phyloP scores from a whole-genome alignment of 2,888 invertebrate species.

The Synanthedon formicaeformis region DNA sequence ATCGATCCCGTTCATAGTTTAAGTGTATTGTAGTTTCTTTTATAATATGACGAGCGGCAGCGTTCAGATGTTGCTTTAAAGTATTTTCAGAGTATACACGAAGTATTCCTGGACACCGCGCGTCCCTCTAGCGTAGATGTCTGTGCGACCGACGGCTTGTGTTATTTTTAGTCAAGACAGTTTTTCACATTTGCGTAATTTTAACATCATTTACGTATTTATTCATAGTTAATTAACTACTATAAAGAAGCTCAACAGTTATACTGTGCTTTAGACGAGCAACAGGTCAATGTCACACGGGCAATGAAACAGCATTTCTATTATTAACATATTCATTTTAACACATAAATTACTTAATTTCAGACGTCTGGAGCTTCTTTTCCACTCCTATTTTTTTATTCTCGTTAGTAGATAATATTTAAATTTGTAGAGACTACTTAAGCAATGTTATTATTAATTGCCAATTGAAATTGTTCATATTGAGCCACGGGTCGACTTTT shows the following conservation, averaged over 20 bases:
- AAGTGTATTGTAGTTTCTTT: neutral
- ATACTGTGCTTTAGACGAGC: neutral
- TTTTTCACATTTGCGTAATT: conserved; percentile 35
- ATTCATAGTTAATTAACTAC: conserved; percentile 15
- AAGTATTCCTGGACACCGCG: conserved; percentile 27
- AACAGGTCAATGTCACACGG: neutral
- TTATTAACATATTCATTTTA: no score
- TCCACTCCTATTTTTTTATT: no score
- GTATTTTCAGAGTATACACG: conserved; percentile 26
- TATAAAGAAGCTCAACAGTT: neutral
- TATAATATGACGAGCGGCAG: conserved; percentile 9
- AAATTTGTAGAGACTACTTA: no score
- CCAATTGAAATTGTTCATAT: no score
- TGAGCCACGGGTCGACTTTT: no score
- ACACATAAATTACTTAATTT: no score
- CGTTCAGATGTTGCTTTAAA: conserved; percentile 16
- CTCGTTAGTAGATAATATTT: no score
- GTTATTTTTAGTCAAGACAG: conserved; percentile 33
- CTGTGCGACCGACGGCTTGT: conserved; percentile 24
- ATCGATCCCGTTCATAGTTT: neutral
- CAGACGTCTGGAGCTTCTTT: no score
- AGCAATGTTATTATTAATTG: no score
- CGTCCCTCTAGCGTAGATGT: conserved; percentile 20
- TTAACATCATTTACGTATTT: conserved; percentile 14
- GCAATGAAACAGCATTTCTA: neutral